A percentile compares a stretch with the other conserved stretches of the same genome.
Conservation (phyloP, 2,888 invertebrate genomes). For the Platycheirus rosarum region DNA sequence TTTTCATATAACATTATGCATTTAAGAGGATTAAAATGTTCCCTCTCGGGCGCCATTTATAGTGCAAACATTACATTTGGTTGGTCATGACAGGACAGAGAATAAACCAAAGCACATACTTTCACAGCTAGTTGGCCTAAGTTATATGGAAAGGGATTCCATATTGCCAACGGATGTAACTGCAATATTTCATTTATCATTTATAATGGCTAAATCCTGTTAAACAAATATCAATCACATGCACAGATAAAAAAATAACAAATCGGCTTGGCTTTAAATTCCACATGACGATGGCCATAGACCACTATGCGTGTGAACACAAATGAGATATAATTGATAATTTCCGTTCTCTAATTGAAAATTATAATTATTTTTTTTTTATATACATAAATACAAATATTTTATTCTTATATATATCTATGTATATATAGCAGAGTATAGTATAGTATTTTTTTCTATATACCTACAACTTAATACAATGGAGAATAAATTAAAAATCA, state of each 20-base stretch:
- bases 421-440: too few species aligned
- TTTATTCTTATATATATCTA: neutral
- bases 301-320: slow-evolving; percentile 20
- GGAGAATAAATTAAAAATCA: slow-evolving; percentile 69
- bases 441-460: slow-evolving; percentile 1
- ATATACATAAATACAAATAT: slow-evolving; percentile 2
- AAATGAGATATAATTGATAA: slow-evolving; percentile 65
- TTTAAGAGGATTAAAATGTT: slow-evolving; percentile 60
- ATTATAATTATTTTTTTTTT: slow-evolving; percentile 35
- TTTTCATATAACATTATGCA: slow-evolving; percentile 35
- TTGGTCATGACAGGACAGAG: slow-evolving; percentile 2
- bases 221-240: slow-evolving; percentile 73
- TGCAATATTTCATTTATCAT: slow-evolving; percentile 71
- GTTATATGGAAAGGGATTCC: neutral
- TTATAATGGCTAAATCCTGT: slow-evolving; percentile 71
- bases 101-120: slow-evolving; percentile 3
- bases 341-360: slow-evolving; percentile 68
- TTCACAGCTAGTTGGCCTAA: neutral
- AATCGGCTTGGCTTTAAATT: slow-evolving; percentile 39
- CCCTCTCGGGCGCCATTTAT: slow-evolving; percentile 32
- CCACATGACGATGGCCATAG: neutral
- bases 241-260: slow-evolving; percentile 44
- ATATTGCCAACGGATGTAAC: slow-evolving; percentile 52
- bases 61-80: slow-evolving; percentile 54
- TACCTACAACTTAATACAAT: slow-evolving; percentile 30